Percentiles rank a stretch among this genome's conserved stretches.
These are phyloP conservation scores for Idaea dimidiata DNA, from an alignment of 2,888 invertebrate species.

Conservation along the genomic window DNA sequence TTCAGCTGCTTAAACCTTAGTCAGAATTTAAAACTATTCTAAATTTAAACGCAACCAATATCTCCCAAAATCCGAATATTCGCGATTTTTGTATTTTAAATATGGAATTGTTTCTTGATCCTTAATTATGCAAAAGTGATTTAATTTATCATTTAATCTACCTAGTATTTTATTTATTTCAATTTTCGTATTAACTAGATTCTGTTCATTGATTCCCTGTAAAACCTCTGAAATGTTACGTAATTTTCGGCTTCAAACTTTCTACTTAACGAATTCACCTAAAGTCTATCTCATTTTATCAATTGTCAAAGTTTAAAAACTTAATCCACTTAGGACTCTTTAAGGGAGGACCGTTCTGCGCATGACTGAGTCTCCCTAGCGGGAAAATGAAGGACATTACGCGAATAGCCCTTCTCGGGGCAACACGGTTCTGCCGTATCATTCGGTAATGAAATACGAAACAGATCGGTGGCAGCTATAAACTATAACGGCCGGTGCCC, in stretches of 20 bases:
- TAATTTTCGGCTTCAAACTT: slow-evolving; percentile 44
- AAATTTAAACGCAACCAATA: too few species aligned
- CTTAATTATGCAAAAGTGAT: too few species aligned
- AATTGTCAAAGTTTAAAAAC: slow-evolving; percentile 79
- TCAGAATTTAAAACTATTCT: too few species aligned
- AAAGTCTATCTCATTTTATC: slow-evolving; percentile 74
- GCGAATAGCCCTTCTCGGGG: slow-evolving; percentile 46
- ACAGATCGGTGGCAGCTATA: slow-evolving; percentile 49
- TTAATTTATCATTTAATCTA: too few species aligned
- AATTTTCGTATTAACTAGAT: slow-evolving; percentile 10
- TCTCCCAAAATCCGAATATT: too few species aligned
- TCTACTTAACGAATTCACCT: slow-evolving; percentile 64
- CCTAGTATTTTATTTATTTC: too few species aligned
- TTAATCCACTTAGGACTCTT: slow-evolving; percentile 78
- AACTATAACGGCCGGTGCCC: slow-evolving; percentile 26
- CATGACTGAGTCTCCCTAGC: slow-evolving; percentile 67
- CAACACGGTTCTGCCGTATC: slow-evolving; percentile 44
- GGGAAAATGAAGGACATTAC: slow-evolving; percentile 74
- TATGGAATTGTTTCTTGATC: too few species aligned
- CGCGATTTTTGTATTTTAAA: too few species aligned
- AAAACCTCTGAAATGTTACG: not conserved
- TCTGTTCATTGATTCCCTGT: not conserved
- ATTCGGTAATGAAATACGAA: slow-evolving; percentile 57
- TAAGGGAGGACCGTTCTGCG: slow-evolving; percentile 65
- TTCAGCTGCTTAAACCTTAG: too few species aligned